Percentiles rank a stretch among this genome's conserved stretches.
phyloP scores from a whole-genome alignment of 2,888 invertebrate species.

The Ochropleura leucogaster region DNA sequence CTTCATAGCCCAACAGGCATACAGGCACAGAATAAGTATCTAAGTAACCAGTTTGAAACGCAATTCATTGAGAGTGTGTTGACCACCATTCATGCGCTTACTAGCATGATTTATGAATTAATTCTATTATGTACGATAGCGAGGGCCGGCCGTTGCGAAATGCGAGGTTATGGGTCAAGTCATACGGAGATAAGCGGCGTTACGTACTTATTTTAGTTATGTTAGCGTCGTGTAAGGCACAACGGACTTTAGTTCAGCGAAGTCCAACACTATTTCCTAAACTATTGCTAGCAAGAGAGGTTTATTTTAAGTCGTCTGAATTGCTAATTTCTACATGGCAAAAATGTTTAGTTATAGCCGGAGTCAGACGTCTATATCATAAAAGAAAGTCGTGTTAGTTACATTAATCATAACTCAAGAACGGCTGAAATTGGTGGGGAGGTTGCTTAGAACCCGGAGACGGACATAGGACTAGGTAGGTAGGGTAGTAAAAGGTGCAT shows the following conservation, averaged over 20 bases:
- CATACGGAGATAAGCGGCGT: conserved; percentile 52
- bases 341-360: conserved; percentile 5
- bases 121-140: conserved; percentile 64
- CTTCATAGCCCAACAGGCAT: conserved; percentile 46
- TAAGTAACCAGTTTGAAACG: conserved; percentile 54
- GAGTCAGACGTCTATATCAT: no score
- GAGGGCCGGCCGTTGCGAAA: conserved; percentile 56
- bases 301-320: not conserved
- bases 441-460: no score
- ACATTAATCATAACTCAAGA: no score
- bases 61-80: conserved; percentile 66
- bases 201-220: conserved; percentile 27
- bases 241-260: not conserved
- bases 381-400: no score
- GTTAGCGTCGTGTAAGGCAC: conserved; percentile 6
- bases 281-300: not conserved
- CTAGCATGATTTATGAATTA: conserved; percentile 72
- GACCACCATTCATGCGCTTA: conserved; percentile 65
- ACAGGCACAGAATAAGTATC: conserved; percentile 25
- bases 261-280: not conserved
- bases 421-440: no score
- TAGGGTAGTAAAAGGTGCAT: no score
- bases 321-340: not conserved
- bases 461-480: no score
- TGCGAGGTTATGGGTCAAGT: conserved; percentile 61